Evolutionary conservation across 2,888 invertebrate species (phyloP), one percentile per base, ranked within the genome.

Genomic region (Ferdinandea cuprea): DNA sequence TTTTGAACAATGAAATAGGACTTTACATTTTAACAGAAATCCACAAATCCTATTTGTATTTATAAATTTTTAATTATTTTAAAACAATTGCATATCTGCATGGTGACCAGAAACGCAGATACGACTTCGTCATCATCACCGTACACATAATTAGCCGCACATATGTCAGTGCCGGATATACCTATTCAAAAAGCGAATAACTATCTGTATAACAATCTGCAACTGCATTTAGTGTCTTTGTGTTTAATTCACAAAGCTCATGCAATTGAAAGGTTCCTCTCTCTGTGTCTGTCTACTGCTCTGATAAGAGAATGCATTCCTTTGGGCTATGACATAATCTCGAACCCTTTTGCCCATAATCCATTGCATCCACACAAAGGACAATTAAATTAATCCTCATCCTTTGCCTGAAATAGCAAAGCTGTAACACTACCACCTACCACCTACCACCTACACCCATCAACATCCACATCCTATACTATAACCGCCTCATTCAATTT

Each of bases 311-410:
- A 40, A 40, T 46, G 59, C 40, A 80, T 63, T 74, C 76, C 58
- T 71, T 25, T 2, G 8, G 71, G 76, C 65, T 48, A 54, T 40
- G 7, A 25, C 13, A 59, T 71, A 52, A 71, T 77, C 46, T n/a
- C 15, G 46, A 71, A 40, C 40, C 40, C 46, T 54, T 71, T 59
- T 54, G 8, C 59, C 52, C 52, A 66, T 61, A 77, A 72, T 77
- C 71, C 71, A 77, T 71, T 65, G 65, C 77, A 71, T 66, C 59
- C 44, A 48, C 65, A 77, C 77, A 77, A 71, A 77, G 71, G 48
- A 77, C 71, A 77, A 71, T 71, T 77, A 77, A 59, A 77, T 81
- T 81, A 77, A 52, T 52, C 30, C 59, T 37, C 59, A 56, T 40
- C 40, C 44, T 59, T 11, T 17, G 42, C 4, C 44, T 9, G 19